Base-by-base conservation (phyloP, 2,113 vertebrate species). In the Varanus komodoensis region DNA sequence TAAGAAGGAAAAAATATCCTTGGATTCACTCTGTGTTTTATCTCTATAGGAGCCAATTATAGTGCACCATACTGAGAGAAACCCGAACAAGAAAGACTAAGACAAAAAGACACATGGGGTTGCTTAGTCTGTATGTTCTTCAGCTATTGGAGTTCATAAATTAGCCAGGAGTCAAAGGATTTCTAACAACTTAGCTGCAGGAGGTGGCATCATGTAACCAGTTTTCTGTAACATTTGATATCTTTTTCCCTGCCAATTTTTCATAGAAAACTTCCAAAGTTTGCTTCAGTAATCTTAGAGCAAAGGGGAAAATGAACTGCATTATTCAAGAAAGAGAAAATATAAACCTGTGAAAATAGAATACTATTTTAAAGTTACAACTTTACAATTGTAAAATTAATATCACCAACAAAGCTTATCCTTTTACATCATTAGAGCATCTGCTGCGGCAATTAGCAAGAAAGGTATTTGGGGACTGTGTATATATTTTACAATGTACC, bases 41-140 rank as follows among this genome's bases (percentile, higher is more conserved):
- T 96, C 97, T 96, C 96, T 92, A 25, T 93, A 93, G 95, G 93
- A 97, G 97, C 96, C 97, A 97, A 97, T 97, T 97, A 97, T 54
- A 96, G 95, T 73, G 95, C 95, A 90, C 91, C 97, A 96, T 84
- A 95, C 95, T 5, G 93, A 92, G 94, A 97, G 92, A 94, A 95
- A 96, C 87, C 82, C 3, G 68, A 94, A 96, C 95, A 94, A 95
- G 92, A 96, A 96, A 95, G 91, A 94, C 94, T 89, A 93, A 96
- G 94, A 96, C 95, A 96, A 96, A 96, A 94, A 93, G 95, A 96
- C 82, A 92, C 96, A 92, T 48, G 94, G 92, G 93, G 94, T 84
- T 92, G 91, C 93, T 81, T 90, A 90, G 92, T 88, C 44, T 90
- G 79, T 87, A 89, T 88, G 87, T 95, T 96, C 94, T 92, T 92